Evolutionary conservation across 2,888 invertebrate genomes (phyloP).

Genomic region (Eledona agricola): DNA sequence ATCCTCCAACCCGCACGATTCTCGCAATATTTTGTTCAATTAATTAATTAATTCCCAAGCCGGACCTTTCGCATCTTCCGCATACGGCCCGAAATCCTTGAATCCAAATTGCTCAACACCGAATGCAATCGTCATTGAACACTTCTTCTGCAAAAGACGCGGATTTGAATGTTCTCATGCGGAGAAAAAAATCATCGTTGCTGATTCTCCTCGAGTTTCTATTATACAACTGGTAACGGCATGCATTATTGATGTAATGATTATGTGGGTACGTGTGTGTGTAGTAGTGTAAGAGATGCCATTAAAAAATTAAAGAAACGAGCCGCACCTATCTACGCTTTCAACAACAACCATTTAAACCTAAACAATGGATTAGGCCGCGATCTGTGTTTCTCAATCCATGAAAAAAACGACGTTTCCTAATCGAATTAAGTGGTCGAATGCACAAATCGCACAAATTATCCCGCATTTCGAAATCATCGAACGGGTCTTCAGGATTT

Average conservation of each 20-base stretch:
- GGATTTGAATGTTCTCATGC: slow-evolving; percentile 19
- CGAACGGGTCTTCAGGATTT: too few species aligned
- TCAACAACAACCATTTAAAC: slow-evolving; percentile 13
- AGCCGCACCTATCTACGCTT: slow-evolving; percentile 18
- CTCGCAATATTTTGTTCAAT: too few species aligned
- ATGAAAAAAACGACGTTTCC: slow-evolving; percentile 20
- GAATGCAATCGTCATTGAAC: slow-evolving; percentile 18
- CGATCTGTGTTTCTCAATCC: slow-evolving; percentile 12
- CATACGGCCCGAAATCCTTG: too few species aligned
- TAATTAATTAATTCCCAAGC: too few species aligned
- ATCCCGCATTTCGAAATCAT: too few species aligned
- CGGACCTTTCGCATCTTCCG: too few species aligned
- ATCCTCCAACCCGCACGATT: too few species aligned
- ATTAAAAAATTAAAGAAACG: slow-evolving; percentile 20
- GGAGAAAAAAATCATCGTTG: slow-evolving; percentile 16
- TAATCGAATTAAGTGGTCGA: slow-evolving; percentile 10
- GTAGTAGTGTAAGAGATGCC: slow-evolving; percentile 24
- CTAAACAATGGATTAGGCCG: slow-evolving; percentile 17
- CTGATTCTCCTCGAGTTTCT: slow-evolving; percentile 11
- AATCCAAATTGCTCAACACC: too few species aligned
- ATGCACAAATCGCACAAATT: too few species aligned
- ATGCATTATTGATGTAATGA: slow-evolving; percentile 29
- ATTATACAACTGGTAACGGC: slow-evolving; percentile 23
- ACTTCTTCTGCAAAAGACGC: slow-evolving; percentile 6
- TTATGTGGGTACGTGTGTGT: slow-evolving; percentile 20